Base-by-base conservation (phyloP, 2,888 invertebrate species). In the Eupithecia subumbrata region DNA sequence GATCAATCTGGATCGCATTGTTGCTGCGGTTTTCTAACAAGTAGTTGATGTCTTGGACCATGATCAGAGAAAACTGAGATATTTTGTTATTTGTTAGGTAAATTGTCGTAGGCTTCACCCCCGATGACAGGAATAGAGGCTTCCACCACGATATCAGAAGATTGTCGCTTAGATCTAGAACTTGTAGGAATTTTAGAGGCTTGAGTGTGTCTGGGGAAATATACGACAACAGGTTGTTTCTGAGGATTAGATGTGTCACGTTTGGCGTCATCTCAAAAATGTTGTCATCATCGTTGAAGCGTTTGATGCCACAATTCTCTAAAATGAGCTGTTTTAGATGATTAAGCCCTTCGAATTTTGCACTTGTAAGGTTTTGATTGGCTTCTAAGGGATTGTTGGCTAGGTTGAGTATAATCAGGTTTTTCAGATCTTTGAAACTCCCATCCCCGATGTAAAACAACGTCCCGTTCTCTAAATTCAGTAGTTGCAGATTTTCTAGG, bases 1-100 rank as follows among this genome's bases (percentile, higher is more conserved):
- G 78, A 76, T 95, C 91, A 37, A 96, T 88, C 68, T 89, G 84
- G 1, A 90, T 81, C 2, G 87, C 83, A 25, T 78, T 77, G 71
- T 87, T 90, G 25, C 81, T 84, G 18, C 83, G 84, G n/a, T 87
- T 87, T 79, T 92, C 90, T 48, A 94, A 81, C 67, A 96, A 84
- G 78, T 91, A 93, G 48, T 87, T 86, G 48, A 96, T 94, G 84
- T 96, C 96, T 81, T 94, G 87, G 71, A 96, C 88, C 96, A 96
- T 96, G n/a, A 93, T 92, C 14, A 91, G 77, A 18, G 95, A 95
- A 43, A 96, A 92, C 80, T 95, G 93, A 30, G 95, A 92, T 76
- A 96, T 91, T 87, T 95, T 96, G 82, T 96, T 96, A 71, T 95
- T 92, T 11, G 88, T 90, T n/a, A 95, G 82, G 67, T 90, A 88